phyloP scores from a whole-genome alignment of 1,140 invertebrate genomes.

The Philopotamus ludificatus region DNA sequence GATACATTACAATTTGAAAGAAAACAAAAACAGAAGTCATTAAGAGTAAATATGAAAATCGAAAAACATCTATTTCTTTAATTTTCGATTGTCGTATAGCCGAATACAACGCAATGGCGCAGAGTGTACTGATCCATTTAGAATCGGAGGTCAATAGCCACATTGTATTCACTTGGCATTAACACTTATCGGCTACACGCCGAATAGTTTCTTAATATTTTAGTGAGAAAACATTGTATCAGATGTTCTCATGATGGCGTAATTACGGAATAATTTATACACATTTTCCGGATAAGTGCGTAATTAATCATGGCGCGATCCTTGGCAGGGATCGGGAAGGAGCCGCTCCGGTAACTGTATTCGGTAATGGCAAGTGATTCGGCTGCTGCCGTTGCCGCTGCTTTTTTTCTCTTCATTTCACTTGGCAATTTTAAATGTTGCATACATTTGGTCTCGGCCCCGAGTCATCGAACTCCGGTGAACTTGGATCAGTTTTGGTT shows the following conservation, averaged over 20 bases:
- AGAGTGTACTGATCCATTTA: slow-evolving; percentile 21
- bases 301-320: background rate
- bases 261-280: background rate
- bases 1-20: background rate
- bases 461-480: slow-evolving; percentile 34
- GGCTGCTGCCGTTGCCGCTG: background rate
- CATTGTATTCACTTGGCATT: slow-evolving; percentile 1
- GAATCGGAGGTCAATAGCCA: slow-evolving; percentile 14
- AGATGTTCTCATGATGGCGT: slow-evolving; percentile 14
- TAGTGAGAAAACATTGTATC: slow-evolving; percentile 6
- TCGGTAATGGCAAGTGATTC: slow-evolving; percentile 33
- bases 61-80: background rate
- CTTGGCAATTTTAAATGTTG: slow-evolving; percentile 36
- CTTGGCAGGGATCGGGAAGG: background rate
- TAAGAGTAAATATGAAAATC: background rate
- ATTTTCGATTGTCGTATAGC: background rate
- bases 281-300: background rate
- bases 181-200: slow-evolving; percentile 17
- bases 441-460: slow-evolving; percentile 11
- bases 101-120: too few species aligned
- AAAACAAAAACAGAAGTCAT: background rate
- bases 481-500: slow-evolving; percentile 34
- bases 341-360: slow-evolving; percentile 29
- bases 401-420: slow-evolving; percentile 31
- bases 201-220: background rate